phyloP scores from a whole-genome alignment of 2,113 vertebrate genomes.

The Pungitius pungitius region DNA sequence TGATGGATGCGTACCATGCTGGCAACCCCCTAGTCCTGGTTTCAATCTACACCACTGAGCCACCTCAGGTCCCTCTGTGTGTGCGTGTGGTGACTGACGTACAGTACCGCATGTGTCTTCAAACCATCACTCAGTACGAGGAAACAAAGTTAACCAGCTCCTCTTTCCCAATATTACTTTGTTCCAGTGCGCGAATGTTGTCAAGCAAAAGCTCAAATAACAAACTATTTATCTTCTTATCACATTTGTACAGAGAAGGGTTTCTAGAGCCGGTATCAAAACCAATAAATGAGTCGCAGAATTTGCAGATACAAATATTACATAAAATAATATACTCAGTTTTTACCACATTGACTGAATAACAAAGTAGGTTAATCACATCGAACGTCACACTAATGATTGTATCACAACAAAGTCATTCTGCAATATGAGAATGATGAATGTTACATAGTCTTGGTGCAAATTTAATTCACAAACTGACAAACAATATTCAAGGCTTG shows the following conservation, averaged over 20 bases:
- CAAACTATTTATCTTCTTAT: constrained; percentile 16
- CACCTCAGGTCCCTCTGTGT: constrained; percentile 11
- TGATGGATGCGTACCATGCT: constrained; percentile 54
- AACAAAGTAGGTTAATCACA: too few relatives aligned
- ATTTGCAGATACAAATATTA: not conserved
- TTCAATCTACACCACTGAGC: constrained; percentile 43
- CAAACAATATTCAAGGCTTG: too few relatives aligned
- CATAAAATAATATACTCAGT: too few relatives aligned
- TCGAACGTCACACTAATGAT: too few relatives aligned
- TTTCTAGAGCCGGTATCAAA: not conserved
- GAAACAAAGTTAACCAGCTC: constrained; percentile 36
- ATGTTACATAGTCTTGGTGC: too few relatives aligned
- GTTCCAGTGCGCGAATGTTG: constrained; percentile 12
- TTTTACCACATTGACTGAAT: too few relatives aligned
- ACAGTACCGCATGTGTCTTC: constrained; percentile 37
- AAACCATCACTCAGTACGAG: constrained; percentile 52
- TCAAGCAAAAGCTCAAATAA: constrained; percentile 3
- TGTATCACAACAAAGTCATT: too few relatives aligned
- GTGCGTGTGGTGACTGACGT: constrained; percentile 30
- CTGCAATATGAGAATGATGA: too few relatives aligned
- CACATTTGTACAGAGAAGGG: not conserved
- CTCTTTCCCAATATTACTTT: constrained; percentile 32
- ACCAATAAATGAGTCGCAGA: not conserved
- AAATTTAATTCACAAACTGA: too few relatives aligned
- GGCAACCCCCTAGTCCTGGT: constrained; percentile 57